Evolutionary conservation across 2,888 invertebrate species (phyloP).

Genomic region (Scaptomyza caliginosa): DNA sequence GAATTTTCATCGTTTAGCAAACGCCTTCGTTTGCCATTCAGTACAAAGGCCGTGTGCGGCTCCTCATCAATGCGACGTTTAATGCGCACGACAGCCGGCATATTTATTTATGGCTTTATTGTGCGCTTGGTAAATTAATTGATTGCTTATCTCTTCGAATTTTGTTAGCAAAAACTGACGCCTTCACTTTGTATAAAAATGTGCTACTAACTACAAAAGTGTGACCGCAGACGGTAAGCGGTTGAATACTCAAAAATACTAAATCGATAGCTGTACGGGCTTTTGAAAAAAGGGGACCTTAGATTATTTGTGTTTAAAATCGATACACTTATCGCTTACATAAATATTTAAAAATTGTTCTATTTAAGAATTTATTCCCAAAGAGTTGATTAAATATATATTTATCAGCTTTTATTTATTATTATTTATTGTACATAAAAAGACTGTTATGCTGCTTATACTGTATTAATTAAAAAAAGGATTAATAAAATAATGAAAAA

Average conservation of each 20-base stretch:
- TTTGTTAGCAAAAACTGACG: slow-evolving; percentile 16
- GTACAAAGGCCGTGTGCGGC: slow-evolving; percentile 88
- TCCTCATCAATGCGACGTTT: slow-evolving; percentile 90
- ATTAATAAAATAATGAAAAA: no score
- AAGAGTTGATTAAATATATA: no score
- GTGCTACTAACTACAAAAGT: slow-evolving; percentile 12
- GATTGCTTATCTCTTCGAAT: slow-evolving; percentile 24
- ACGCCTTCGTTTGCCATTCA: slow-evolving; percentile 89
- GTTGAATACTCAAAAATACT: slow-evolving; percentile 17
- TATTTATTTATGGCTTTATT: slow-evolving; percentile 46
- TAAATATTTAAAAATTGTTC: neutral
- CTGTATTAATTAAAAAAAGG: no score
- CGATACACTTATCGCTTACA: neutral
- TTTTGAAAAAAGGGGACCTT: neutral
- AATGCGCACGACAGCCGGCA: slow-evolving; percentile 87
- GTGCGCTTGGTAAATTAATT: slow-evolving; percentile 1
- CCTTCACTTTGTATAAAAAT: slow-evolving; percentile 18
- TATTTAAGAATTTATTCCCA: no score
- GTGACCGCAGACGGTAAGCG: neutral
- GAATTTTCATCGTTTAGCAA: slow-evolving; percentile 82
- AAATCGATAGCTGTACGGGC: neutral
- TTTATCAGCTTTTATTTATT: no score
- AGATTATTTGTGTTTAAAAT: neutral
- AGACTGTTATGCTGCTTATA: no score
- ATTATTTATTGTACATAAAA: no score